phyloP scores from a whole-genome alignment of 2,888 invertebrate genomes.

The Tanypteryx hageni region DNA sequence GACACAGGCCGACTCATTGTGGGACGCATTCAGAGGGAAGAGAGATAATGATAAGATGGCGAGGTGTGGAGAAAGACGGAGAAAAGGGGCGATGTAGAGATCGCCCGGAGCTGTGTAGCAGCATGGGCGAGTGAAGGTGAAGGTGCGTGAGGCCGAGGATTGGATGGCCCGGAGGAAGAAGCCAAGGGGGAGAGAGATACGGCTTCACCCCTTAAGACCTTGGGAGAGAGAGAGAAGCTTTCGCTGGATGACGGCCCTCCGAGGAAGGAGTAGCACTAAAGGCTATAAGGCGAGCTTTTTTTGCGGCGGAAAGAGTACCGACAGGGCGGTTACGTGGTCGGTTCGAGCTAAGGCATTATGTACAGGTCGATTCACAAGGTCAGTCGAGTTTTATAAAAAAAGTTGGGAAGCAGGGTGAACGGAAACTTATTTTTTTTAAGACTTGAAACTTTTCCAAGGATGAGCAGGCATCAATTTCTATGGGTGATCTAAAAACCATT shows the following conservation, averaged over 20 bases:
- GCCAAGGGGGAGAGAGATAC: neutral
- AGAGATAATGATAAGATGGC: no score
- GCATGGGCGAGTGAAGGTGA: neutral
- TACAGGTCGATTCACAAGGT: neutral
- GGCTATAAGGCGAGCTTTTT: neutral
- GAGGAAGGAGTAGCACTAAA: slow-evolving; percentile 1
- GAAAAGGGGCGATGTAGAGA: no score
- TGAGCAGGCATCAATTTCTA: neutral
- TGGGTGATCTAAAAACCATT: no score
- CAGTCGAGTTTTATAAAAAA: neutral
- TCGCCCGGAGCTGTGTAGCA: no score
- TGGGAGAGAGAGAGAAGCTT: neutral
- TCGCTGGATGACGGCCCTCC: neutral
- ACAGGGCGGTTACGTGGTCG: neutral
- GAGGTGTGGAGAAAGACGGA: no score
- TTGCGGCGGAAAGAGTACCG: neutral
- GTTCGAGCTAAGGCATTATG: neutral
- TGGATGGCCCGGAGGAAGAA: no score
- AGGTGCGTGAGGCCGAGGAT: neutral
- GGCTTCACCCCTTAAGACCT: slow-evolving; percentile 12
- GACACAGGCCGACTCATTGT: no score
- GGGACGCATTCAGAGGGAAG: no score
- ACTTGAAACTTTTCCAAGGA: neutral
- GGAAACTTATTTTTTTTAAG: neutral
- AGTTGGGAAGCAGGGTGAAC: neutral